These are phyloP conservation scores for Clusia tigrina DNA, from an alignment of 2,888 invertebrate genomes.

Conservation along the genomic window DNA sequence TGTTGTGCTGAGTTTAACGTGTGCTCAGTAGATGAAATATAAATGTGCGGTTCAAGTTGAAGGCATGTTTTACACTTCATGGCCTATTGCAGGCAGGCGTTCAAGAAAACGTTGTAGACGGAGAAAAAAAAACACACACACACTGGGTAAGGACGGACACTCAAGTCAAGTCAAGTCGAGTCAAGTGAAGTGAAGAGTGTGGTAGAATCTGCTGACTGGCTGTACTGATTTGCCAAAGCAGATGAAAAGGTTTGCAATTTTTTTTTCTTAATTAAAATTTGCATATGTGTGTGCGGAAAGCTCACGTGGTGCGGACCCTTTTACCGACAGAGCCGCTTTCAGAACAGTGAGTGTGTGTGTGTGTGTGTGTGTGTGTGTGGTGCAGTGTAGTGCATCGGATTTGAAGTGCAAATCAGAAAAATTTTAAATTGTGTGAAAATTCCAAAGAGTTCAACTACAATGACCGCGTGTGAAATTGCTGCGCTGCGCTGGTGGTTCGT, in stretches of 20 bases:
- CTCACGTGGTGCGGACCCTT: not conserved
- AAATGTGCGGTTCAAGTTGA: slow-evolving; percentile 45
- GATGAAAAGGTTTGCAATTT: slow-evolving; percentile 54
- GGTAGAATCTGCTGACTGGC: too few relatives aligned
- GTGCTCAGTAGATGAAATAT: too few relatives aligned
- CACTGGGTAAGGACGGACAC: too few relatives aligned
- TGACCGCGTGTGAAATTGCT: slow-evolving; percentile 59
- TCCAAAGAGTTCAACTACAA: slow-evolving; percentile 56
- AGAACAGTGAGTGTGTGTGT: not conserved
- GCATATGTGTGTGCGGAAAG: slow-evolving; percentile 45
- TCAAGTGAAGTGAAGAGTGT: not conserved
- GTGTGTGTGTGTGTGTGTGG: too few relatives aligned
- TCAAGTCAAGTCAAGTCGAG: not conserved
- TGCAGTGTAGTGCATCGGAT: too few relatives aligned
- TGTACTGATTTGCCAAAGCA: not conserved
- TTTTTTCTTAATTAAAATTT: slow-evolving; percentile 57
- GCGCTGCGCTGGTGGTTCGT: not conserved
- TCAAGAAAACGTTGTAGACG: not conserved
- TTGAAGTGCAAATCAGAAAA: not conserved
- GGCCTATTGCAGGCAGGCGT: slow-evolving; percentile 42
- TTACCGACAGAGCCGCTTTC: too few relatives aligned
- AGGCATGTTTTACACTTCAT: slow-evolving; percentile 58
- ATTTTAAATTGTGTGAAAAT: slow-evolving; percentile 43
- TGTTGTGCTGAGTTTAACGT: not conserved
- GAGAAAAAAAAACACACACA: too few relatives aligned